phyloP scores from a whole-genome alignment of 1,140 invertebrate species.

The Drosophila insularis region DNA sequence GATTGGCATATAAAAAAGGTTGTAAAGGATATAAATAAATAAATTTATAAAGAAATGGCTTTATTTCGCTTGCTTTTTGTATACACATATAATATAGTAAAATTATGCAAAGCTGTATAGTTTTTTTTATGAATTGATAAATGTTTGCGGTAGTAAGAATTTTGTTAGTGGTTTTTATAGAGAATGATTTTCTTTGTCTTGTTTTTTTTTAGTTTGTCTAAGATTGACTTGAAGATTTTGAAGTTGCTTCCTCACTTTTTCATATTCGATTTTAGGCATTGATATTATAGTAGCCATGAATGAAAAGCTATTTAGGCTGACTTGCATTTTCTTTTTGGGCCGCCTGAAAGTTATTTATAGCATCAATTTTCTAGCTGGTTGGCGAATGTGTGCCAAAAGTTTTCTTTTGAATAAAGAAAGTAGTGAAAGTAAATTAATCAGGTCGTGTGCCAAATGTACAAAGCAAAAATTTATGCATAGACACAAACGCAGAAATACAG shows the following conservation, averaged over 20 bases:
- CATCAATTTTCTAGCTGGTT: conserved; percentile 1
- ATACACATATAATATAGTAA: conserved; percentile 30
- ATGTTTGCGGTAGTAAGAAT: conserved; percentile 15
- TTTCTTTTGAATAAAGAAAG: background rate
- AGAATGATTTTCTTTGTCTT: background rate
- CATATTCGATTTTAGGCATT: conserved; percentile 14
- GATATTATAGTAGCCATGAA: background rate
- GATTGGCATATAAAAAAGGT: background rate
- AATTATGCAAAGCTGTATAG: conserved; percentile 42
- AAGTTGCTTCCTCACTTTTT: conserved; percentile 11
- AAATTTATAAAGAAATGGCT: background rate
- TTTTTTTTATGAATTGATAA: conserved; percentile 38
- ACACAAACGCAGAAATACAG: background rate
- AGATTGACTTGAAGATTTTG: background rate
- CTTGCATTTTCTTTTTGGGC: background rate
- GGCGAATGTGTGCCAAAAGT: background rate
- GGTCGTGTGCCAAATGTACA: background rate
- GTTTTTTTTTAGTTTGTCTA: conserved; percentile 3
- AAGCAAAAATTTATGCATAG: conserved; percentile 16
- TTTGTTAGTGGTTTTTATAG: conserved; percentile 1
- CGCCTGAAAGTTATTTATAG: conserved; percentile 25
- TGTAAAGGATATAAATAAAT: no score
- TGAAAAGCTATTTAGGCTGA: conserved; percentile 17
- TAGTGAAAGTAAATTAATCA: conserved; percentile 22
- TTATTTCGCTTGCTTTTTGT: background rate